Percentiles rank a stretch among this genome's conserved stretches.
Conservation (phyloP, 2,888 invertebrate species). For the Ormia ochracea region DNA sequence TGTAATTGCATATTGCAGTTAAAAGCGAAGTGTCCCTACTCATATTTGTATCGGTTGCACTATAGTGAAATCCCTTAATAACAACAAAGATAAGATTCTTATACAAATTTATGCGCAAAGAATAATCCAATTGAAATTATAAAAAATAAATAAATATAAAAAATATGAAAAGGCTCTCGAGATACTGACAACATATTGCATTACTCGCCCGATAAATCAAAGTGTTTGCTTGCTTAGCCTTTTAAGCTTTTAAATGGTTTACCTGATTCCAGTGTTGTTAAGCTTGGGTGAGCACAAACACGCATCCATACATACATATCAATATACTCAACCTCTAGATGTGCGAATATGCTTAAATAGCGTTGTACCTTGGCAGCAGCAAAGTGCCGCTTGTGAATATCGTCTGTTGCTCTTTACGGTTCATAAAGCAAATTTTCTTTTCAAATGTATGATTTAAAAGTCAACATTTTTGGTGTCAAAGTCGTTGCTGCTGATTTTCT, state of each 20-base stretch:
- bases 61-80: no score
- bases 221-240: conserved; percentile 66
- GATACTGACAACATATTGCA: conserved; percentile 73
- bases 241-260: conserved; percentile 59
- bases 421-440: conserved; percentile 77
- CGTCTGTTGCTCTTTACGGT: conserved; percentile 69
- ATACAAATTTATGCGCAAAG: no score
- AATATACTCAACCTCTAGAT: neutral
- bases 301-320: neutral
- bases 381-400: conserved; percentile 41
- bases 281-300: conserved; percentile 35
- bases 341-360: neutral
- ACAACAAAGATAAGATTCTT: no score
- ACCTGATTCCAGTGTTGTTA: conserved; percentile 41
- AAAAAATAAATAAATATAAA: neutral
- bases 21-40: no score
- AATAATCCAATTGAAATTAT: conserved; percentile 71
- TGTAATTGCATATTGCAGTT: no score
- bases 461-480: conserved; percentile 56
- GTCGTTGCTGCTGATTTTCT: conserved; percentile 42
- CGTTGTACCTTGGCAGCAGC: neutral
- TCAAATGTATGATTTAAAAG: conserved; percentile 76
- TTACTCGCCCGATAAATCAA: conserved; percentile 77
- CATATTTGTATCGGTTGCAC: no score
- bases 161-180: conserved; percentile 64